Conservation (phyloP, 1,140 invertebrate species). For the Calosoma granatense region DNA sequence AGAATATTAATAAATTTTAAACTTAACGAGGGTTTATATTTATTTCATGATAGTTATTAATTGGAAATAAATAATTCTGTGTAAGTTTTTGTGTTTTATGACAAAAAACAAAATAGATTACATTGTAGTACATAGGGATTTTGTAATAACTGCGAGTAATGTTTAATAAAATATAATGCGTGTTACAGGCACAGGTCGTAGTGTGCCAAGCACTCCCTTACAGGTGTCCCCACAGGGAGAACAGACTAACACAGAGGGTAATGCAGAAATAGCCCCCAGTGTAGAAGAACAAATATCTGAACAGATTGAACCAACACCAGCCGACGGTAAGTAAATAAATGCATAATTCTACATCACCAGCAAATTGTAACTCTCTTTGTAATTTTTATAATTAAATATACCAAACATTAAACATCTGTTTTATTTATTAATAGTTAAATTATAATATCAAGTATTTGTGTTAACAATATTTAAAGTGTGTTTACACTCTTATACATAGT, state of each 20-base stretch:
- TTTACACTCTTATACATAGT: too few relatives aligned
- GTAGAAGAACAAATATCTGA: slow-evolving; percentile 24
- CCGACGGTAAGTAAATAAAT: slow-evolving; percentile 31
- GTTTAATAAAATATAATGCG: background rate
- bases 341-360: slow-evolving; percentile 10
- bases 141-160: background rate
- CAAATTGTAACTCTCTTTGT: slow-evolving; percentile 4
- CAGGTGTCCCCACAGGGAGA: slow-evolving; percentile 56
- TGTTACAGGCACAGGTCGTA: slow-evolving; percentile 44
- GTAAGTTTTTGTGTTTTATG: background rate
- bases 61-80: too few relatives aligned
- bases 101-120: background rate
- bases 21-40: too few relatives aligned
- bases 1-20: too few relatives aligned
- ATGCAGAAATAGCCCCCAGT: slow-evolving; percentile 24
- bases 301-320: slow-evolving; percentile 21
- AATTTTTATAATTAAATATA: background rate
- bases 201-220: slow-evolving; percentile 60
- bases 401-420: too few relatives aligned
- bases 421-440: too few relatives aligned
- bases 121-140: background rate
- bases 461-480: too few relatives aligned
- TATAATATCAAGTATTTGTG: too few relatives aligned
- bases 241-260: slow-evolving; percentile 29
- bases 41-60: too few relatives aligned